These are phyloP conservation scores for Shargacucullia verbasci DNA, from an alignment of 2,888 invertebrate genomes.

Conservation along the genomic window DNA sequence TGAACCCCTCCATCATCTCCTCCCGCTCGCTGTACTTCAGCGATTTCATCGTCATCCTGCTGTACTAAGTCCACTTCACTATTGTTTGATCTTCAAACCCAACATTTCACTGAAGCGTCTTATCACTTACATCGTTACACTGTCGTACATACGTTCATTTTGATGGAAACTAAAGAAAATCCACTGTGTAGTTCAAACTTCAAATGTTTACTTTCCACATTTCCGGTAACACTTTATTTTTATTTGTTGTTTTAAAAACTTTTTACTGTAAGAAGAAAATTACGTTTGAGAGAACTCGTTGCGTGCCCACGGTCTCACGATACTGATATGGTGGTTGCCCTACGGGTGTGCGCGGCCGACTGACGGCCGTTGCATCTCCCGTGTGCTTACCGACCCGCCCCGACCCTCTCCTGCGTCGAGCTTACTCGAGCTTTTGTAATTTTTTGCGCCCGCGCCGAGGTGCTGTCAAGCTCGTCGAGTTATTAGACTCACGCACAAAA, in stretches of 20 bases:
- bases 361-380: constrained; percentile 64
- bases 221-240: constrained; percentile 48
- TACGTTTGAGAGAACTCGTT: constrained; percentile 33
- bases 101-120: constrained; percentile 77
- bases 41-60: constrained; percentile 90
- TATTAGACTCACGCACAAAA: constrained; percentile 84
- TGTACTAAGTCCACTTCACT: constrained; percentile 80
- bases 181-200: constrained; percentile 65
- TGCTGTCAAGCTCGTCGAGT: constrained; percentile 88
- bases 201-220: constrained; percentile 60
- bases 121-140: constrained; percentile 83
- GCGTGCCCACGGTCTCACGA: constrained; percentile 19
- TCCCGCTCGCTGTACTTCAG: constrained; percentile 88
- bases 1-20: constrained; percentile 88
- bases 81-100: constrained; percentile 66
- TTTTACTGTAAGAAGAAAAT: constrained; percentile 45
- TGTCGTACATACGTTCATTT: constrained; percentile 64
- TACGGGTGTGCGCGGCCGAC: constrained; percentile 73
- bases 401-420: constrained; percentile 79
- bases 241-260: constrained; percentile 22
- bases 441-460: constrained; percentile 88
- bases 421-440: constrained; percentile 83
- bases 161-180: constrained; percentile 54
- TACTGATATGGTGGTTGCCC: constrained; percentile 34
- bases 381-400: constrained; percentile 62